These are phyloP conservation scores for Synergus gifuensis DNA, from an alignment of 2,888 invertebrate species.

Conservation along the genomic window DNA sequence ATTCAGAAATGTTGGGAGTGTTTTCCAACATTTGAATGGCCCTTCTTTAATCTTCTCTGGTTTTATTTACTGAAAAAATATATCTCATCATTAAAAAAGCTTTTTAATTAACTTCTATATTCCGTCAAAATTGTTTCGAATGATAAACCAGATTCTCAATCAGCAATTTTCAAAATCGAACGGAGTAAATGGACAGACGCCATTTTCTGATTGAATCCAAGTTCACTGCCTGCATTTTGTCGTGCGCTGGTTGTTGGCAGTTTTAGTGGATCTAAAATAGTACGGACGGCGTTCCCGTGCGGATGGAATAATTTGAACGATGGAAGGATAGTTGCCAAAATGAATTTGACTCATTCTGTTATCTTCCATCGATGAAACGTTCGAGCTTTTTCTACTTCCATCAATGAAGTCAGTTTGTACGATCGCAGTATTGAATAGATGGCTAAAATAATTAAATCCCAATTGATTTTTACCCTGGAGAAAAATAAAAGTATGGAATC, in stretches of 20 bases:
- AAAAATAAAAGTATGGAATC: not conserved
- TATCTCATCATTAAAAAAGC: not conserved
- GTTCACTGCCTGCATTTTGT: conserved; percentile 75
- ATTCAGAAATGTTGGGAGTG: not conserved
- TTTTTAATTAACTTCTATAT: not conserved
- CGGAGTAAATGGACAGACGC: conserved; percentile 63
- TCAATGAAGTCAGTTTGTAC: conserved; percentile 19
- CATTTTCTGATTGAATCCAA: conserved; percentile 76
- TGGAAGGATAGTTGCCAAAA: conserved; percentile 71
- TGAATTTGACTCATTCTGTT: conserved; percentile 65
- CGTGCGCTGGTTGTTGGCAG: conserved; percentile 74
- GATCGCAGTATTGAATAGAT: conserved; percentile 8
- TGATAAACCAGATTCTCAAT: conserved; percentile 7
- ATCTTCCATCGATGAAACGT: conserved; percentile 41
- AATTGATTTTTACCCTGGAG: not conserved
- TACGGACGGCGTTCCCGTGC: conserved; percentile 55
- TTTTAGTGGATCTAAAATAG: conserved; percentile 68
- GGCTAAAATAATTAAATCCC: conserved; percentile 18
- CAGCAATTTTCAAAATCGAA: conserved; percentile 62
- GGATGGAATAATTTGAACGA: conserved; percentile 40
- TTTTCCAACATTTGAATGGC: not conserved
- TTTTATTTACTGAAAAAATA: not conserved
- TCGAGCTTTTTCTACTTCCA: not conserved
- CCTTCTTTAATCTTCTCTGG: not conserved
- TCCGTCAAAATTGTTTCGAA: not conserved